Conservation (phyloP, 2,888 invertebrate genomes). For the Mythimna pallens region DNA sequence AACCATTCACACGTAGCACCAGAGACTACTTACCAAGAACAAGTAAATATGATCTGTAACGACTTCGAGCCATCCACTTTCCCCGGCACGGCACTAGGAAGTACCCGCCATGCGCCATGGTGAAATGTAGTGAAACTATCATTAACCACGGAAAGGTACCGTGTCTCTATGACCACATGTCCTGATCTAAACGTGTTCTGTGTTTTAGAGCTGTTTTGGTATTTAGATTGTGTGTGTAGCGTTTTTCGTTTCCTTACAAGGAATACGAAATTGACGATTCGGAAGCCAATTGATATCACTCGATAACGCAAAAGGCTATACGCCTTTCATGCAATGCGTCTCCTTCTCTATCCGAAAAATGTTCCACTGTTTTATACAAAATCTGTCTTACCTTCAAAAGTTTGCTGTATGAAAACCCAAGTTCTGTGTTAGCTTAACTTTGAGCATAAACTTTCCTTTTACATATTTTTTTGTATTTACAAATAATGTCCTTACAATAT, state of each 20-base stretch:
- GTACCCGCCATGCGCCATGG: conserved; percentile 16
- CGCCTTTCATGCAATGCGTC: no score
- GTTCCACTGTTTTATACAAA: no score
- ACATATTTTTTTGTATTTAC: no score
- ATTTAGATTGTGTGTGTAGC: background rate
- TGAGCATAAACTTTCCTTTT: no score
- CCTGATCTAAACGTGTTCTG: no score
- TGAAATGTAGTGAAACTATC: conserved; percentile 52
- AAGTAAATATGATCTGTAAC: conserved; percentile 56
- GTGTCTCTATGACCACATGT: no score
- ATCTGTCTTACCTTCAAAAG: no score
- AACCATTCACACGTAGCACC: conserved; percentile 8
- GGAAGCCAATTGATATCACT: background rate
- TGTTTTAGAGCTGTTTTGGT: background rate
- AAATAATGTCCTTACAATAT: no score
- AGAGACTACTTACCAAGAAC: conserved; percentile 10
- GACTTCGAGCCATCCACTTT: conserved; percentile 42
- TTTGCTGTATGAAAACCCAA: no score
- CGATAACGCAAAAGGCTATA: background rate
- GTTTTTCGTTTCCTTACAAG: background rate
- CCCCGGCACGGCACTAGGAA: conserved; percentile 50
- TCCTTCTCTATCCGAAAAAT: no score
- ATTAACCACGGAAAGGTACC: no score
- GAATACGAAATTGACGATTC: background rate
- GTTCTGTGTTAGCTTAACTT: no score